Base-by-base conservation (phyloP, 2,113 vertebrate species). In the Ptilorrhoa leucosticta region DNA sequence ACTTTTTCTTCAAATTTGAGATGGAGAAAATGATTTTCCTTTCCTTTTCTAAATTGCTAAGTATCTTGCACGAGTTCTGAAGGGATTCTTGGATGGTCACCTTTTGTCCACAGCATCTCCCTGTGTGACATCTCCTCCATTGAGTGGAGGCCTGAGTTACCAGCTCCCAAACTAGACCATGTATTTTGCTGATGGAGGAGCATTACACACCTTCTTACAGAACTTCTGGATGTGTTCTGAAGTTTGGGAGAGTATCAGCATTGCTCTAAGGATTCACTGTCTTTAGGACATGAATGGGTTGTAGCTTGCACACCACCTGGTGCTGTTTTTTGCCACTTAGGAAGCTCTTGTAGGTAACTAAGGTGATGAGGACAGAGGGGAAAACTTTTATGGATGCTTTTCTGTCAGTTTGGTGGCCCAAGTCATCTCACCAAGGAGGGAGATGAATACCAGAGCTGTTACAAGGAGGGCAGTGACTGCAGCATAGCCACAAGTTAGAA, bases 1-100 rank as follows among this genome's bases (percentile, higher is more conserved):
- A 17, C 13, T 48, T 78, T 39, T 54, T 56, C 31, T 47, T 95
- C 33, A 61, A 19, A 22, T 68, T 53, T 57, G 37, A 15, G n/a
- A 10, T 39, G 7, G 28, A 73, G n/a, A 39, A 1, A 0, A 13
- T 65, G 0, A 13, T 65, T 77, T 73, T 73, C 0, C 9, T 70
- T 83, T 76, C 50, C 4, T 57, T 48, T 89, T 48, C 45, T 66
- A 45, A 92, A 35, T 15, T 90, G 56, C 28, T 23, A n/a, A 81
- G 26, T 20, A 30, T 42, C 47, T 77, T 61, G 27, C 45, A 4
- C 0, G 1, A 8, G 9, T 78, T 69, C 33, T 66, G 50, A 40
- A 51, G 18, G 53, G 11, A 14, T 75, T 75, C 51, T 78, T 37
- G 17, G 24, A 33, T 31, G 27, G 35, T 21, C 15, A 11, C 9